Base-by-base conservation (phyloP, 2,888 invertebrate species). In the Ophion ellenae region DNA sequence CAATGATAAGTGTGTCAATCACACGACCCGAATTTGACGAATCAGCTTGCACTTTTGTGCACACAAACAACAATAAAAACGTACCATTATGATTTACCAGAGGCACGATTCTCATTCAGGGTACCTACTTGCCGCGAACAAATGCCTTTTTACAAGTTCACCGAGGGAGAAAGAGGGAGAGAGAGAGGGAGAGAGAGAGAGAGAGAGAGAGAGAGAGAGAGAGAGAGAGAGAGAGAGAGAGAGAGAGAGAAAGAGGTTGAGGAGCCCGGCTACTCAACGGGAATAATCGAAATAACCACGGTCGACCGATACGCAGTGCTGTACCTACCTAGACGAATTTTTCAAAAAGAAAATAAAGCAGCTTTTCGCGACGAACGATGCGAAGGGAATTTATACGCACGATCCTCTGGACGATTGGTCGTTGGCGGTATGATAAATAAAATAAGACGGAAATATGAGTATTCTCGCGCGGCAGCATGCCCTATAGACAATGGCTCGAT, bases 401-500 rank as follows among this genome's bases (percentile, higher is more conserved):
- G 28, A 47, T 47, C 24, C 74, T 57, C 64, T 45, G 59, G 53
- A 66, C 32, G 5, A 78, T 70, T 70, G 71, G 61, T 79, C 59
- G 32, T 66, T 79, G 10, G 61, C 66, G 71, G 28, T 73, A 75
- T 71, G 6, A 14, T 28, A 63, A 28, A 80, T 32, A 66, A 32
- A 82, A 66, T 59, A 32, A 63, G 28, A 40, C 32, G 28, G 61
- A 32, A 53, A 67, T 24, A 24, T 70, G 59, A 20, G 24, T 66
- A 59, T 20, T 32, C 47, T 45, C 17, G 78, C 63, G 81, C 75
- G 87, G 91, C 91, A 24, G 20, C 91, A 92, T 90, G 91, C 87
- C 88, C 89, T 90, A 91, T 93, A 93, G 93, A 93, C 93, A 93
- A 93, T 93, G 93, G 93, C 92, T 92, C 90, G 91, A 92, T 93